These are phyloP conservation scores for Neoaliturus tenellus DNA, from an alignment of 2,888 invertebrate genomes.

Conservation along the genomic window DNA sequence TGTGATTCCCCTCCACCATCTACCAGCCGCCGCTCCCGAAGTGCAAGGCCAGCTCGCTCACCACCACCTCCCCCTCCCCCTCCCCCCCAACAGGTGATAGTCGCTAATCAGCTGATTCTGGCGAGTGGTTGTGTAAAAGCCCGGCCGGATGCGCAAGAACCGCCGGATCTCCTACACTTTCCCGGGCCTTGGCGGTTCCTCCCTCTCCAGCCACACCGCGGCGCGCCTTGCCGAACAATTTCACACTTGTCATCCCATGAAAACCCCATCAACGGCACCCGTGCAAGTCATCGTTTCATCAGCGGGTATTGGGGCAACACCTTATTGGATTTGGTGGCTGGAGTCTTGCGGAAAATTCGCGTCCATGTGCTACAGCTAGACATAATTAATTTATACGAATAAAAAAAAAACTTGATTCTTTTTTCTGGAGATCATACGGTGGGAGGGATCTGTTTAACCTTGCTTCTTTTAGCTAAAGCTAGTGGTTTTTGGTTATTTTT, in stretches of 20 bases:
- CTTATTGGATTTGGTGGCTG: background rate
- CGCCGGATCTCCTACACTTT: conserved; percentile 20
- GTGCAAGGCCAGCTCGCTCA: too few species aligned
- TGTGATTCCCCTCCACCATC: too few species aligned
- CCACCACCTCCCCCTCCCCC: too few species aligned
- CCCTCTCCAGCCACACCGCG: background rate
- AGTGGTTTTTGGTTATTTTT: too few species aligned
- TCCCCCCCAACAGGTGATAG: conserved; percentile 6
- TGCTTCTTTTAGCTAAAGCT: too few species aligned
- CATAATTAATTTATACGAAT: too few species aligned
- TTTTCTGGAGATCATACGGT: too few species aligned
- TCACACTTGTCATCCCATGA: conserved; percentile 18
- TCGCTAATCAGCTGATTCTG: conserved; percentile 21
- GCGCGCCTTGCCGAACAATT: conserved; percentile 8
- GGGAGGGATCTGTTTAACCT: too few species aligned
- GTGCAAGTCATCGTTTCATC: background rate
- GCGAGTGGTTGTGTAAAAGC: background rate
- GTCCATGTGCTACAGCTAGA: too few species aligned
- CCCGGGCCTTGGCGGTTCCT: background rate
- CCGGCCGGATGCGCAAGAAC: conserved; percentile 26
- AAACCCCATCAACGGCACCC: background rate
- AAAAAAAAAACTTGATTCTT: too few species aligned
- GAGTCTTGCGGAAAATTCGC: too few species aligned
- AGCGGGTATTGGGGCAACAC: background rate
- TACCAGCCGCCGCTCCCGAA: too few species aligned